Conservation (phyloP, 2,888 invertebrate species). For the Corbicula japonica region DNA sequence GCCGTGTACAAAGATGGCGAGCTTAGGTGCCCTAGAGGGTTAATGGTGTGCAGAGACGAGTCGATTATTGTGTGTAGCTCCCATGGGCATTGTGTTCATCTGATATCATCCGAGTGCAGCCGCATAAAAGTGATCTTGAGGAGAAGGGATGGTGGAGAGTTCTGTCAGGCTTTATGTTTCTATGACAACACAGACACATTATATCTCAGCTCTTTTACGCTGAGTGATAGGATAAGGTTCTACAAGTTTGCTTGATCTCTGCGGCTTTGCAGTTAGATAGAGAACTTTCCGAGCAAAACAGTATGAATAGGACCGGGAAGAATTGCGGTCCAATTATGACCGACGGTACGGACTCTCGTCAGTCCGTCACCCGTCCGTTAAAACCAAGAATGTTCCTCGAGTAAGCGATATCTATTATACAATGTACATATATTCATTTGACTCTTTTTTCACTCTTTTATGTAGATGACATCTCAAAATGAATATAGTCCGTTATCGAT, state of each 20-base stretch:
- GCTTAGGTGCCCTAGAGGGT: constrained; percentile 9
- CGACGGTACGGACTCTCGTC: too few species aligned
- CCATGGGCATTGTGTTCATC: constrained; percentile 14
- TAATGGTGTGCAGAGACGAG: constrained; percentile 20
- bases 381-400: too few species aligned
- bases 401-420: too few species aligned
- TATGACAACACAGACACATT: constrained; percentile 7
- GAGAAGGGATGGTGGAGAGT: constrained; percentile 13
- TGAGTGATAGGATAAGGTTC: constrained; percentile 10
- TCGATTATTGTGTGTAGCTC: constrained; percentile 23
- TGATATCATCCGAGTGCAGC: constrained; percentile 13
- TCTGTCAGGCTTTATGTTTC: constrained; percentile 14
- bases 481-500: too few species aligned
- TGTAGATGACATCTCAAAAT: too few species aligned
- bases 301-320: too few species aligned
- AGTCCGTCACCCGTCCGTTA: too few species aligned
- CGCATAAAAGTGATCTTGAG: constrained; percentile 4
- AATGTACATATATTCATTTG: too few species aligned
- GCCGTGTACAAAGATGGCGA: neutral
- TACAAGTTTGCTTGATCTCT: constrained; percentile 9
- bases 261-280: too few species aligned
- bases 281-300: too few species aligned
- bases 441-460: too few species aligned
- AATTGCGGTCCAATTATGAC: too few species aligned
- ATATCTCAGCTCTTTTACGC: constrained; percentile 14